Percentiles rank a stretch among this genome's conserved stretches.
phyloP scores from a whole-genome alignment of 2,797 vertebrate genomes.

The Xenentodon cancila region DNA sequence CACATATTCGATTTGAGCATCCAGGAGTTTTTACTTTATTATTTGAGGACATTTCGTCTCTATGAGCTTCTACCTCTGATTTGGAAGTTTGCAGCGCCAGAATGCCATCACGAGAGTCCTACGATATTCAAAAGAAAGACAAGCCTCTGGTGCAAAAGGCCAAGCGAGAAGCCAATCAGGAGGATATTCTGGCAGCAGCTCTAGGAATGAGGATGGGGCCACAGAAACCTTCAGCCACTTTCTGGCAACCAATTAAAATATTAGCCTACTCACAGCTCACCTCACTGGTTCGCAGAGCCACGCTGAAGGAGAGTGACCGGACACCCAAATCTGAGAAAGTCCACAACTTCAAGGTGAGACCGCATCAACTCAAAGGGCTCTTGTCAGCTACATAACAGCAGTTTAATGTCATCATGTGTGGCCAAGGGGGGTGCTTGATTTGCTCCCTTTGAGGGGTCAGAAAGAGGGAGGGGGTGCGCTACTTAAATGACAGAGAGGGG shows the following conservation, averaged over 20 bases:
- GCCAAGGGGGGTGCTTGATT: constrained; percentile 42
- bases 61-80: constrained; percentile 27
- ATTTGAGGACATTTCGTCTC: constrained; percentile 40
- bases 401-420: constrained; percentile 58
- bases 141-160: constrained; percentile 87
- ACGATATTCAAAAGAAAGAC: constrained; percentile 82
- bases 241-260: constrained; percentile 99
- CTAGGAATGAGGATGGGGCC: constrained; percentile 95
- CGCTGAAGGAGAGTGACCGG: constrained; percentile 94
- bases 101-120: constrained; percentile 94
- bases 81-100: constrained; percentile 54
- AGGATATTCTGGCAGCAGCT: constrained; percentile 91
- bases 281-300: constrained; percentile 96
- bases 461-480: constrained; percentile 10
- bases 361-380: constrained; percentile 11
- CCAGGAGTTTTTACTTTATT: constrained; percentile 49
- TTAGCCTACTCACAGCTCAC: constrained; percentile 99
- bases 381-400: constrained; percentile 17
- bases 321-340: constrained; percentile 94
- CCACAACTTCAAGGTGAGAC: constrained; percentile 99
- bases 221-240: constrained; percentile 92
- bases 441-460: constrained; percentile 36
- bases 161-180: constrained; percentile 90
- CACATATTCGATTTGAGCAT: constrained; percentile 66
- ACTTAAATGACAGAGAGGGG: constrained; percentile 30